phyloP scores from a whole-genome alignment of 2,888 invertebrate genomes.

The Apeira syringaria region DNA sequence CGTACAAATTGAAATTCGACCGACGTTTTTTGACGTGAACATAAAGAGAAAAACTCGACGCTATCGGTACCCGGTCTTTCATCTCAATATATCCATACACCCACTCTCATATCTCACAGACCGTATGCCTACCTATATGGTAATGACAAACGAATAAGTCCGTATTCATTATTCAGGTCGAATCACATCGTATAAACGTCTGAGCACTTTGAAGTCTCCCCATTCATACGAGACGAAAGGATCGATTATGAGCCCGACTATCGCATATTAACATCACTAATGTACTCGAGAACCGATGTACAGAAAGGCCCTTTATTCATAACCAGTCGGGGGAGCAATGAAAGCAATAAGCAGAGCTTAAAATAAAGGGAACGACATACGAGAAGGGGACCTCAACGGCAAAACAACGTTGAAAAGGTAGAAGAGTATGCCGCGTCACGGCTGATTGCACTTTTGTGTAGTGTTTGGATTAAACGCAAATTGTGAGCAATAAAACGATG shows the following conservation, averaged over 20 bases:
- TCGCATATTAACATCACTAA: slow-evolving; percentile 73
- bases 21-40: slow-evolving; percentile 26
- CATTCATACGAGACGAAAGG: slow-evolving; percentile 44
- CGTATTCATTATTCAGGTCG: slow-evolving; percentile 31
- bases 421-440: slow-evolving; percentile 29
- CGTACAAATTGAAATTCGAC: slow-evolving; percentile 28
- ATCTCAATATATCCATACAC: slow-evolving; percentile 18
- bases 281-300: slow-evolving; percentile 57
- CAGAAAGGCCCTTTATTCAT: slow-evolving; percentile 61
- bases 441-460: slow-evolving; percentile 32
- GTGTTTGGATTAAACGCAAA: slow-evolving; percentile 32
- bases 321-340: slow-evolving; percentile 49
- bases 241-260: slow-evolving; percentile 67
- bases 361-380: slow-evolving; percentile 49
- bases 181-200: slow-evolving; percentile 29
- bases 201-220: slow-evolving; percentile 35
- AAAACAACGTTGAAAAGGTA: slow-evolving; percentile 27
- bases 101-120: slow-evolving; percentile 8
- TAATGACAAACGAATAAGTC: slow-evolving; percentile 32
- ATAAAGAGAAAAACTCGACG: slow-evolving; percentile 20
- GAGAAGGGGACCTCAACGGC: slow-evolving; percentile 23
- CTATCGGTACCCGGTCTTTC: slow-evolving; percentile 23
- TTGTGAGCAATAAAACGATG: slow-evolving; percentile 31
- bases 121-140: slow-evolving; percentile 13
- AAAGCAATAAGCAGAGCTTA: slow-evolving; percentile 49